phyloP scores from a whole-genome alignment of 2,113 vertebrate species.

The Cebidichthys violaceus region DNA sequence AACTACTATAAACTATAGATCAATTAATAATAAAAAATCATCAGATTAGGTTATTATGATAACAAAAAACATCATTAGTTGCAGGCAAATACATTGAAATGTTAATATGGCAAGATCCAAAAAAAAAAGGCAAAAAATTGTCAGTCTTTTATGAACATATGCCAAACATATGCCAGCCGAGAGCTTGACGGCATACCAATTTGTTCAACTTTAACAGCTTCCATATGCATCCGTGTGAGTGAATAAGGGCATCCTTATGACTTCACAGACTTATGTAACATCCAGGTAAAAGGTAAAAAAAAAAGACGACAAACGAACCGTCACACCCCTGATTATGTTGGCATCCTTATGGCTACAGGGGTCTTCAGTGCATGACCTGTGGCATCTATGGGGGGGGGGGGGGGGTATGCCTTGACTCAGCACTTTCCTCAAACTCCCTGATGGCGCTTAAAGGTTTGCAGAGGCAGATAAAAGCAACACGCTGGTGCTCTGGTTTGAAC shows the following conservation, averaged over 20 bases:
- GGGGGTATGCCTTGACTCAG: slow-evolving; percentile 17
- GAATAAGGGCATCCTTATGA: too few species aligned
- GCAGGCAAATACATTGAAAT: neutral
- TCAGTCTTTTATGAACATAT: neutral
- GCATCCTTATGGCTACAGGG: slow-evolving; percentile 51
- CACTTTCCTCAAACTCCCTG: slow-evolving; percentile 10
- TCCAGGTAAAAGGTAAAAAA: slow-evolving; percentile 49
- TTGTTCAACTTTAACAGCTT: neutral
- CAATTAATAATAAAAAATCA: neutral
- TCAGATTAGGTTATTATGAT: neutral
- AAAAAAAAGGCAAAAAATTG: neutral
- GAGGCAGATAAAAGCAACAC: neutral
- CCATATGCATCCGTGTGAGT: neutral
- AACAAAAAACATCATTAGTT: neutral
- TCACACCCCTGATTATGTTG: slow-evolving; percentile 3
- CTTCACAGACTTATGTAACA: slow-evolving; percentile 35
- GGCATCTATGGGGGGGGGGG: neutral
- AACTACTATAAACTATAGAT: neutral
- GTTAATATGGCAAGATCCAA: neutral
- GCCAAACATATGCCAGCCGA: neutral
- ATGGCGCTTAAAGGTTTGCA: neutral
- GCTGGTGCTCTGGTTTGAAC: neutral
- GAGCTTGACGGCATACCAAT: neutral
- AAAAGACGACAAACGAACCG: neutral
- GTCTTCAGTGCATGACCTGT: slow-evolving; percentile 37